Evolutionary conservation across 2,113 vertebrate genomes (phyloP).

Genomic region (Otis tarda): DNA sequence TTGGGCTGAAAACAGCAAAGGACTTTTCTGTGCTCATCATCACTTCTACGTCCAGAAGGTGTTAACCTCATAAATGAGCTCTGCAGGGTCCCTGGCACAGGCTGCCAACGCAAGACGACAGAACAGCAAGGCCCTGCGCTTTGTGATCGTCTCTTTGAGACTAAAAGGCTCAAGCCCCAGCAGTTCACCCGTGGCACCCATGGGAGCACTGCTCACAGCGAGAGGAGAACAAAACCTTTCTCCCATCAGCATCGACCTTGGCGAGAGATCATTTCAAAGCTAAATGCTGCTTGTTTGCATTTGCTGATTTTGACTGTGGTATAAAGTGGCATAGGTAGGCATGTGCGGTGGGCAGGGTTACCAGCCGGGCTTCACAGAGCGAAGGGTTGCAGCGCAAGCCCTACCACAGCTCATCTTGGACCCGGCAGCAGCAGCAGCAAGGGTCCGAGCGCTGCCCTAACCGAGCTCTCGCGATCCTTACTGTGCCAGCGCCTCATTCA

Average conservation of each 20-base stretch:
- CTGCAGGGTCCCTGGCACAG: neutral
- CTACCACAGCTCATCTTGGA: neutral
- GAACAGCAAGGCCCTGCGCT: neutral
- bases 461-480: rapidly evolving
- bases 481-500: neutral
- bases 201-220: rapidly evolving
- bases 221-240: neutral
- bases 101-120: neutral
- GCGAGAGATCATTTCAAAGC: neutral
- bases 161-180: neutral
- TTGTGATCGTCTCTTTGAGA: neutral
- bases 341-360: rapidly evolving
- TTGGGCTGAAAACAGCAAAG: neutral
- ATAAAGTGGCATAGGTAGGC: neutral
- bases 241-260: rapidly evolving
- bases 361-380: neutral
- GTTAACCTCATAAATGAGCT: neutral
- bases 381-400: neutral
- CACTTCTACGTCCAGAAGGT: neutral
- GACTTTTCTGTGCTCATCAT: neutral
- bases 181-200: neutral
- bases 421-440: neutral
- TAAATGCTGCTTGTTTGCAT: neutral
- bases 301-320: neutral
- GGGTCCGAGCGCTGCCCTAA: neutral